Percentiles rank a stretch among this genome's conserved stretches.
phyloP scores from a whole-genome alignment of 2,797 vertebrate genomes.

The Galagoides demidoff region DNA sequence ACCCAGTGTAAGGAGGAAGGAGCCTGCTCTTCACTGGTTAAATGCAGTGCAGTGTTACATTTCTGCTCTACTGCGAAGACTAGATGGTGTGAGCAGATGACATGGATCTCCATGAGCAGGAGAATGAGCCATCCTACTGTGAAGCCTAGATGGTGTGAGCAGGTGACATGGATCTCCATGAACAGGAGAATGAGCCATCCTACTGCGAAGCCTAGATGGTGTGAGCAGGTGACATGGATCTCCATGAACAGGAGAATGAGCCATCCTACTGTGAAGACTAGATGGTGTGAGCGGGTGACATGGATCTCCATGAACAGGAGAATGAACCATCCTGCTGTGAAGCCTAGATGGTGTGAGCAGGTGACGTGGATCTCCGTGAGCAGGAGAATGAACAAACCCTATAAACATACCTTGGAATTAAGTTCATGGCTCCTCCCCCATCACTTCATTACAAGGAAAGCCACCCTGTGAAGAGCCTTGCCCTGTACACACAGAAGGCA shows the following conservation, averaged over 20 bases:
- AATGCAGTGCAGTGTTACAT: fast-evolving
- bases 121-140: neutral
- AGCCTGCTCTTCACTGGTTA: fast-evolving
- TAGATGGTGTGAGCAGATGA: fast-evolving
- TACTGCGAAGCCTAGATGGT: neutral
- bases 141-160: neutral
- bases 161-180: fast-evolving
- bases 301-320: fast-evolving
- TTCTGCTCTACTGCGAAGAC: neutral
- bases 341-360: neutral
- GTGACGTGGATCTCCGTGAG: no score
- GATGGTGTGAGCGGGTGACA: fast-evolving
- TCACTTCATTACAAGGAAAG: fast-evolving
- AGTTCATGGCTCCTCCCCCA: neutral
- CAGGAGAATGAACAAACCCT: no score
- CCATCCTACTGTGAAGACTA: neutral
- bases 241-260: no score
- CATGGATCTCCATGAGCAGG: fast-evolving
- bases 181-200: no score
- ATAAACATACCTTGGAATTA: no score
- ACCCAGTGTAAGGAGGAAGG: neutral
- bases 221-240: fast-evolving
- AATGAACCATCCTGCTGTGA: neutral
- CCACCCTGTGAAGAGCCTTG: neutral
- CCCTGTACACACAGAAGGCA: no score